phyloP scores from a whole-genome alignment of 2,797 vertebrate species.

The Bucorvus abyssinicus region DNA sequence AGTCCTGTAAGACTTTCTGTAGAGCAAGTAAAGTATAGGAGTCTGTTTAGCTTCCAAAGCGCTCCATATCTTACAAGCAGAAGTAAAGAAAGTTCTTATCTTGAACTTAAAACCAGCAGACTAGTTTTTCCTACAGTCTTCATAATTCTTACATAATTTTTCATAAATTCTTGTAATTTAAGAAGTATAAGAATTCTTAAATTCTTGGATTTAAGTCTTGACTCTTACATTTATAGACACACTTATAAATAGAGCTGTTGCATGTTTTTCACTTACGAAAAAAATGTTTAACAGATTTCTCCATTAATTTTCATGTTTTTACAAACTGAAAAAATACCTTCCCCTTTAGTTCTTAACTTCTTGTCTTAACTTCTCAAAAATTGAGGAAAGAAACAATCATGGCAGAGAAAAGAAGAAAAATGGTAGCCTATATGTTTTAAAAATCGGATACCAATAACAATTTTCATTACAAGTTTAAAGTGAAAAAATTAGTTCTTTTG shows the following conservation, averaged over 20 bases:
- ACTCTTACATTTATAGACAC: not conserved
- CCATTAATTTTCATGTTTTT: not conserved
- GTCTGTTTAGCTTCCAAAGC: not conserved
- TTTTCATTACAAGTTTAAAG: not conserved
- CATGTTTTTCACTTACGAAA: not conserved
- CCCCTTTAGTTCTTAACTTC: not conserved
- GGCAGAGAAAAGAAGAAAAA: not conserved
- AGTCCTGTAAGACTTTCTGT: not conserved
- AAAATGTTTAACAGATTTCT: not conserved
- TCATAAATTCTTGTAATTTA: not conserved
- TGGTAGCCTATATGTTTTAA: not conserved
- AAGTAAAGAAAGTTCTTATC: not conserved
- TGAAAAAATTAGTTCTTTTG: not conserved
- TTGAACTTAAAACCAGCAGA: not conserved
- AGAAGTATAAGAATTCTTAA: not conserved
- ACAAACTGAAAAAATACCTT: not conserved
- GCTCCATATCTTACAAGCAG: not conserved
- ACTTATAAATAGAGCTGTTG: not conserved
- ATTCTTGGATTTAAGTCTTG: not conserved
- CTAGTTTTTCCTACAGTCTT: not conserved
- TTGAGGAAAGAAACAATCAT: not conserved
- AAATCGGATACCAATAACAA: not conserved
- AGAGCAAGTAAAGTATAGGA: not conserved
- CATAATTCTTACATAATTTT: not conserved
- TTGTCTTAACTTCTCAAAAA: not conserved